A percentile compares a stretch with the other conserved stretches of the same genome.
These are phyloP conservation scores for Amphiprion clarkii DNA, from an alignment of 2,797 vertebrate species.

Conservation along the genomic window DNA sequence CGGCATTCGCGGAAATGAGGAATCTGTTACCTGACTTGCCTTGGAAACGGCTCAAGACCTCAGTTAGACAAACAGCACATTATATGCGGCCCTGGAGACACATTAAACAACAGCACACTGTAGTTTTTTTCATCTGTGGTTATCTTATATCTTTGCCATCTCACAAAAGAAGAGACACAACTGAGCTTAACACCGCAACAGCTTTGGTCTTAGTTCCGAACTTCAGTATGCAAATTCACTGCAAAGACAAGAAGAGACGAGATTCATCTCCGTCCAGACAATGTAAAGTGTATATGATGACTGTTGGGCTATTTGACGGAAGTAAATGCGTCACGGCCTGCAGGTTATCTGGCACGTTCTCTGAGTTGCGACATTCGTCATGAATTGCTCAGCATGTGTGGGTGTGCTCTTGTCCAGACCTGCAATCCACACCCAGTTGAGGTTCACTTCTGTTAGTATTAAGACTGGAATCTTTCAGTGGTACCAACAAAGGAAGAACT, in stretches of 20 bases:
- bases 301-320: conserved; percentile 27
- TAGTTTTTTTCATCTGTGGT: neutral
- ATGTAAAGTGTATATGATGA: conserved; percentile 23
- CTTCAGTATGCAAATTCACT: neutral
- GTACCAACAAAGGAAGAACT: conserved; percentile 1
- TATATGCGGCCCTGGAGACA: neutral
- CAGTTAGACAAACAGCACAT: neutral
- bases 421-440: conserved; percentile 66
- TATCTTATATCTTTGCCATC: neutral
- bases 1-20: neutral
- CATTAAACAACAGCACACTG: conserved; percentile 8
- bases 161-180: neutral
- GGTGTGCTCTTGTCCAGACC: conserved; percentile 64
- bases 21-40: neutral
- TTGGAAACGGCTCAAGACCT: conserved; percentile 10
- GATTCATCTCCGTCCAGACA: conserved; percentile 11
- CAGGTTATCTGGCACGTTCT: conserved; percentile 16
- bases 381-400: conserved; percentile 66
- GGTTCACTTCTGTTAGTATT: conserved; percentile 9
- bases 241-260: neutral
- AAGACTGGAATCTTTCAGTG: conserved; percentile 17
- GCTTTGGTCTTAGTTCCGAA: neutral
- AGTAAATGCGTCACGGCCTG: conserved; percentile 57
- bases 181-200: neutral
- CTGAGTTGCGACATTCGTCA: conserved; percentile 44